Evolutionary conservation across 2,113 vertebrate species (phyloP).

Genomic region (Antennarius striatus): DNA sequence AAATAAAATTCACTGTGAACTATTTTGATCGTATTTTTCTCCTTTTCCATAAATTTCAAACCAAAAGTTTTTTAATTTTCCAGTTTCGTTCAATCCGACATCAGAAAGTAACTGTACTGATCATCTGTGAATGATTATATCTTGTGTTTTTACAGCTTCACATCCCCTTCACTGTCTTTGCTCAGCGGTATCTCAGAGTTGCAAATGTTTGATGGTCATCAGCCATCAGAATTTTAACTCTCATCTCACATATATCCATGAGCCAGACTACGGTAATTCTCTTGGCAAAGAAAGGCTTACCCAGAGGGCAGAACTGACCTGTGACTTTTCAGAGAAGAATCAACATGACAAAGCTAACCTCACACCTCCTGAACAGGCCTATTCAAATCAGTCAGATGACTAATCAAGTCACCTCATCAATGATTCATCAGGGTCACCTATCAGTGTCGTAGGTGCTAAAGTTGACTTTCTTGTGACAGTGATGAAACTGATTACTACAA

Average conservation of each 20-base stretch:
- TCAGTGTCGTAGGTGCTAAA: slow-evolving; percentile 24
- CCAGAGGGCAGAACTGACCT: slow-evolving; percentile 7
- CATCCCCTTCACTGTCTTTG: slow-evolving; percentile 5
- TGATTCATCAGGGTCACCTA: slow-evolving; percentile 56
- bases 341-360: slow-evolving; percentile 38
- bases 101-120: too few species aligned
- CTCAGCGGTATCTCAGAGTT: not conserved
- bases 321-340: slow-evolving; percentile 22
- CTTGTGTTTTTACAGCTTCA: not conserved
- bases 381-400: slow-evolving; percentile 22
- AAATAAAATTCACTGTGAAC: not conserved
- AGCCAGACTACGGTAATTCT: not conserved
- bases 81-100: too few species aligned
- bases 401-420: slow-evolving; percentile 51
- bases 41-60: not conserved
- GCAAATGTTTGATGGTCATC: not conserved
- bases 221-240: not conserved
- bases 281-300: slow-evolving; percentile 9
- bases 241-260: slow-evolving; percentile 4
- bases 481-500: slow-evolving; percentile 10
- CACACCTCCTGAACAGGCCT: slow-evolving; percentile 23
- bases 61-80: too few species aligned
- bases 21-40: not conserved
- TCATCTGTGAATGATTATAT: slow-evolving; percentile 8
- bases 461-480: slow-evolving; percentile 17